Conservation (phyloP, 2,888 invertebrate genomes). For the Cephus runcator region DNA sequence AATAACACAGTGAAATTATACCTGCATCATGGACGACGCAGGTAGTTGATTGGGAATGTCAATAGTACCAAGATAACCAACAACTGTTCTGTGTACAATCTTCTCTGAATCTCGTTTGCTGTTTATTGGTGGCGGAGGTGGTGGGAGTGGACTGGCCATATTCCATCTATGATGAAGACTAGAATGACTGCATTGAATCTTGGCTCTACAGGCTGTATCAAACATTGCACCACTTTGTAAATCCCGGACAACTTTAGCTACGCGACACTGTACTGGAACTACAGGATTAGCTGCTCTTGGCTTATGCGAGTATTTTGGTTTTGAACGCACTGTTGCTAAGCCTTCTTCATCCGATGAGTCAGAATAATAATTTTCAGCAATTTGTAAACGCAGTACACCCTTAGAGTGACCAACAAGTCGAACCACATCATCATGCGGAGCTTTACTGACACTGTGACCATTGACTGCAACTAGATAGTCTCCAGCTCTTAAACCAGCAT, state of each 20-base stretch:
- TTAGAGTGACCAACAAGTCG: conserved; percentile 88
- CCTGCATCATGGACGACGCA: conserved; percentile 77
- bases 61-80: conserved; percentile 95
- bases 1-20: conserved; percentile 32
- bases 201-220: conserved; percentile 52
- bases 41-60: conserved; percentile 91
- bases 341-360: conserved; percentile 86
- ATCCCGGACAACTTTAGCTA: conserved; percentile 68
- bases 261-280: conserved; percentile 61
- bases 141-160: conserved; percentile 59
- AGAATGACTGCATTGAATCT: conserved; percentile 51
- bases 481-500: conserved; percentile 89
- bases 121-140: conserved; percentile 60
- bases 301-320: conserved; percentile 72
- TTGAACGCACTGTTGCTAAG: conserved; percentile 70
- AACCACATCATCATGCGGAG: conserved; percentile 94
- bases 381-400: conserved; percentile 84
- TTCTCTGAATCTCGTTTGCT: conserved; percentile 60
- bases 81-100: conserved; percentile 84
- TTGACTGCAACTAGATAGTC: conserved; percentile 94
- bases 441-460: conserved; percentile 89
- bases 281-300: conserved; percentile 47
- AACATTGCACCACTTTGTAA: conserved; percentile 68
- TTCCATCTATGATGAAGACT: conserved; percentile 62
- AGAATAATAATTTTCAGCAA: conserved; percentile 87